A percentile compares a stretch with the other conserved stretches of the same genome.
Conservation (phyloP, 2,888 invertebrate species). For the Dioctria rufipes region DNA sequence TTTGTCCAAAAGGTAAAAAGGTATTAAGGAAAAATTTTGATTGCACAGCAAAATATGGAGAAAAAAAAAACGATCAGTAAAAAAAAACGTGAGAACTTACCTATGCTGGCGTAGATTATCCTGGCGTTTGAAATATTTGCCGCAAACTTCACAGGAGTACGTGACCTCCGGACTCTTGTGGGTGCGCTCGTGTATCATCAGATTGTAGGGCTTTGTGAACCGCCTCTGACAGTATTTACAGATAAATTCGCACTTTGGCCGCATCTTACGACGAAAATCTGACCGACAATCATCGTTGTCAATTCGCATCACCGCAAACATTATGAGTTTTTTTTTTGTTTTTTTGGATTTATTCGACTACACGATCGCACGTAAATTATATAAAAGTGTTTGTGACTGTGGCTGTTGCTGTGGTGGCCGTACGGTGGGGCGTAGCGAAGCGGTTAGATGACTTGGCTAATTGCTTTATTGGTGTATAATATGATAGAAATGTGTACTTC, state of each 20-base stretch:
- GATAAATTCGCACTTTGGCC: conserved; percentile 97
- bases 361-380: background rate
- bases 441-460: background rate
- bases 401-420: background rate
- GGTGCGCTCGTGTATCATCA: conserved; percentile 98
- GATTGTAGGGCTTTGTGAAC: conserved; percentile 98
- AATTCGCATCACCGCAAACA: conserved; percentile 93
- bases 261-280: conserved; percentile 90
- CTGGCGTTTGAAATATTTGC: conserved; percentile 97
- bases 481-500: background rate
- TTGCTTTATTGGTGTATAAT: conserved; percentile 10
- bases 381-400: background rate
- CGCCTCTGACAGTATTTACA: conserved; percentile 98
- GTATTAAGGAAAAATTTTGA: conserved; percentile 27
- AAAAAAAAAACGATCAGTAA: background rate
- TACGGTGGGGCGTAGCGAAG: background rate
- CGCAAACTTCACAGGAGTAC: conserved; percentile 97
- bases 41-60: background rate
- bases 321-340: conserved; percentile 72
- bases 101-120: conserved; percentile 96
- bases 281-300: conserved; percentile 89
- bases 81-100: conserved; percentile 73
- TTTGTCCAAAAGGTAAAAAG: conserved; percentile 8
- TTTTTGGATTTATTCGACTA: conserved; percentile 28
- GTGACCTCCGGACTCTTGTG: conserved; percentile 97